Evolutionary conservation across 2,113 vertebrate genomes (phyloP), one percentile per base, ranked within the genome.

Genomic region (Ailurus styani): DNA sequence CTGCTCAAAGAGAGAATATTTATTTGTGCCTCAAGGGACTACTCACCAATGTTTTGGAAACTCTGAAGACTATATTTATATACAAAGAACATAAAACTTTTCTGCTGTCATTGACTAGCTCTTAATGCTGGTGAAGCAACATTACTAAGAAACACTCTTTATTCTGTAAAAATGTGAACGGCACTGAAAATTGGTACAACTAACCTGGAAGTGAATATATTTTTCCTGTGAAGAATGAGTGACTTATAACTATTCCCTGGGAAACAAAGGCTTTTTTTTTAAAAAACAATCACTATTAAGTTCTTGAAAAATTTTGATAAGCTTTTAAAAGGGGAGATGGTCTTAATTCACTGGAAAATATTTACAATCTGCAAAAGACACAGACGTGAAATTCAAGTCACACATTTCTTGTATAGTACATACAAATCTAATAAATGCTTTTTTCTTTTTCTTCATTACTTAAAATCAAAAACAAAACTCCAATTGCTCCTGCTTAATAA

Each of bases 1-100:
- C 57, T 55, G 45, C 82, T 90, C 50, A 87, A 60, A 87, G 87
- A 90, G 78, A 89, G 75, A 95, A 62, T 27, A 96, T 93, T 92
- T 91, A 97, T 95, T 95, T 94, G 81, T 92, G 94, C 84, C 94
- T 94, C 64, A 29, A 90, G 93, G 95, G 84, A 92, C 45, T 93
- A 23, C 75, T 97, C 52, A 81, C 70, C 52, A 81, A 96, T 93
- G 93, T 98, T 98, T 95, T 97, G 97, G 96, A 96, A 97, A 97
- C 87, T 92, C 70, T 85, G 79, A 29, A 87, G 64, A 77, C 45
- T 87, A 88, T 82, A 93, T 92, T 93, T 92, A 92, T 85, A 86
- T 55, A 92, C 84, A 95, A 96, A 91, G 86, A 90, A 78, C 79
- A n/a, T 78, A 95, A 81, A 94, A 90, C 29, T 82, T 94, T 95